Conservation (phyloP, 1,140 invertebrate species). For the Zaprionus capensis region DNA sequence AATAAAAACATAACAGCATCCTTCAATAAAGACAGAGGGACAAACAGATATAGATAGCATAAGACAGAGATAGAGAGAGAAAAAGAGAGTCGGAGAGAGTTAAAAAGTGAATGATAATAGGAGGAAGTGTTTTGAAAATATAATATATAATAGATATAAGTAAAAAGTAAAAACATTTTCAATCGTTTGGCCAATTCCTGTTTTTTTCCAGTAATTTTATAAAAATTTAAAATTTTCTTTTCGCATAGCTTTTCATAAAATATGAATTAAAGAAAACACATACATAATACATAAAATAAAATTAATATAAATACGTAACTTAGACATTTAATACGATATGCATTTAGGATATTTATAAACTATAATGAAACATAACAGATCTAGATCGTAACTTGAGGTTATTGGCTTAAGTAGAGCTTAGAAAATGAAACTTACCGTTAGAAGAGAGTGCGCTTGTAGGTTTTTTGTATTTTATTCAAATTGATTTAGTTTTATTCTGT, state of each 20-base stretch:
- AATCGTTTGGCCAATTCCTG: constrained; percentile 82
- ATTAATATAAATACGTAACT: constrained; percentile 53
- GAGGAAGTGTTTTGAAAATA: constrained; percentile 59
- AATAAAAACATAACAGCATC: constrained; percentile 23
- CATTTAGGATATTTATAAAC: constrained; percentile 36
- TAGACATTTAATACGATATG: constrained; percentile 49
- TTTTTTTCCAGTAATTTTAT: constrained; percentile 69
- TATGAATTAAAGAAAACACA: constrained; percentile 55
- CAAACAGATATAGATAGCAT: constrained; percentile 39
- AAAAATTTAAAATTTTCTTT: constrained; percentile 67
- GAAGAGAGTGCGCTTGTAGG: constrained; percentile 74
- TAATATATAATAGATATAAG: constrained; percentile 25
- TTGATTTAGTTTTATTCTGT: constrained; percentile 30
- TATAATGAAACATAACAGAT: constrained; percentile 30
- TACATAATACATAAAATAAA: constrained; percentile 36
- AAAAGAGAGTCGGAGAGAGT: constrained; percentile 8
- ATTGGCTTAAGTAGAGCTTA: constrained; percentile 70
- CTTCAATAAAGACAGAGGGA: constrained; percentile 47
- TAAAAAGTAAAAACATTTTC: constrained; percentile 68
- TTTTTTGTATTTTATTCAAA: constrained; percentile 22
- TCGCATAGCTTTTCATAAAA: constrained; percentile 34
- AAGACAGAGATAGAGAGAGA: constrained; percentile 3
- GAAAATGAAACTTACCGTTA: constrained; percentile 77
- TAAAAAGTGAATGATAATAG: constrained; percentile 46
- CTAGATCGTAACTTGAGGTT: constrained; percentile 29